Evolutionary conservation across 2,888 invertebrate genomes (phyloP).

Genomic region (Andrena minutula): DNA sequence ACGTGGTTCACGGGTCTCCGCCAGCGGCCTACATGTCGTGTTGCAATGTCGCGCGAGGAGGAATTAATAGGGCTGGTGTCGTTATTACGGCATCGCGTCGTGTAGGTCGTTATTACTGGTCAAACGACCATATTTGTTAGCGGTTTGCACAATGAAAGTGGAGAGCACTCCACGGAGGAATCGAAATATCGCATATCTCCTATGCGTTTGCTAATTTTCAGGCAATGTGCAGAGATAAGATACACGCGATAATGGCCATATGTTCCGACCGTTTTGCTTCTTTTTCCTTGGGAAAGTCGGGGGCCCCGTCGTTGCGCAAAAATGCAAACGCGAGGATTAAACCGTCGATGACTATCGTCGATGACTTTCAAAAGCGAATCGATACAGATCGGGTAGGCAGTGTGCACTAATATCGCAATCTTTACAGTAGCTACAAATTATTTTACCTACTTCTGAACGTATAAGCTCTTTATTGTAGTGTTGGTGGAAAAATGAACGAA

Average conservation of each 20-base stretch:
- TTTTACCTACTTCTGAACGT: neutral
- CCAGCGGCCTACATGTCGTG: constrained; percentile 58
- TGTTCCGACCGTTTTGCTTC: constrained; percentile 24
- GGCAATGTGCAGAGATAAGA: constrained; percentile 21
- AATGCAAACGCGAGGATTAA: constrained; percentile 23
- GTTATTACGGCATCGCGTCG: constrained; percentile 56
- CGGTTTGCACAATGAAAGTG: constrained; percentile 23
- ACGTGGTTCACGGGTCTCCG: constrained; percentile 33
- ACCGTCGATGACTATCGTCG: constrained; percentile 14
- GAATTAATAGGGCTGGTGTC: constrained; percentile 51
- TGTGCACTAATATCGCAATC: neutral
- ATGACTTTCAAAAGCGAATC: neutral
- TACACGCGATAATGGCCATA: neutral
- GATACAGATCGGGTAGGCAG: neutral
- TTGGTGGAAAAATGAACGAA: no score
- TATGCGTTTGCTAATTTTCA: neutral
- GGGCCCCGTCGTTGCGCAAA: constrained; percentile 30
- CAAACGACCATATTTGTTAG: constrained; percentile 35
- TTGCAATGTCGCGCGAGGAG: constrained; percentile 53
- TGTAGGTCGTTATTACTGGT: constrained; percentile 54
- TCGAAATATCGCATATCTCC: neutral
- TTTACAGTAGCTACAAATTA: neutral
- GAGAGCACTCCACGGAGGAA: constrained; percentile 8
- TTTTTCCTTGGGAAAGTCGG: neutral
- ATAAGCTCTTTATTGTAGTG: neutral